Base-by-base conservation (phyloP, 2,888 invertebrate genomes). In the Melinaea marsaeus region DNA sequence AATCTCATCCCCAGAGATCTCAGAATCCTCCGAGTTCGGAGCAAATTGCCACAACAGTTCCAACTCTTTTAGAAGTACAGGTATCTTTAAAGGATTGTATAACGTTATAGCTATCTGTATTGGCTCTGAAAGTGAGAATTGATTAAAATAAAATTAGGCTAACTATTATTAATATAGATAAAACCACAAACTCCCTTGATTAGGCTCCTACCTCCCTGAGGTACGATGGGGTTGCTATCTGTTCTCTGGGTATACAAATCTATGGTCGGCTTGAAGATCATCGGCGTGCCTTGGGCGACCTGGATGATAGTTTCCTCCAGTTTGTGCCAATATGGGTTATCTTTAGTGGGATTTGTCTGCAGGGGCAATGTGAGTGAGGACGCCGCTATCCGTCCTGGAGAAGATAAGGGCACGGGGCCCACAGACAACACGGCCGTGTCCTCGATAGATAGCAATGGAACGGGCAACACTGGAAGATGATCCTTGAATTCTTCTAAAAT, bases 221-320 rank as follows among this genome's bases (percentile, higher is more conserved):
- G 93, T 9, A 94, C 94, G 33, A 94, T 86, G 2, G 97, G 95
- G 75, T 92, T 93, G 58, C 88, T 94, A 68, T 95, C 93, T 63
- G 93, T 93, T 63, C 90, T 90, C 69, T 92, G 92, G 0, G 93
- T 94, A 78, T 95, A 95, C 60, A 97, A 88, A 69, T 95, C 94
- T 37, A 95, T 88, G 1, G 94, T 93, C 0, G 97, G 96, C 76
- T 95, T 95, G 81, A 96, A 96, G 69, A 95, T 93, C 90, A 95
- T 93, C 4, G 95, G 94, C 33, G 94, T 89, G 58, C 94, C 94
- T 64, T 93, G 93, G 3, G 93, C 94, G 66, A 94, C 94, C 66
- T 94, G 93, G 5, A 96, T 89, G 34, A 96, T 80, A 86, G 95
- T 94, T 84, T 96, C 95, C 80, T 97, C 97, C 45, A 97, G 90